A percentile compares a stretch with the other conserved stretches of the same genome.
phyloP scores from a whole-genome alignment of 2,797 vertebrate genomes.

The Aselliscus stoliczkanus region DNA sequence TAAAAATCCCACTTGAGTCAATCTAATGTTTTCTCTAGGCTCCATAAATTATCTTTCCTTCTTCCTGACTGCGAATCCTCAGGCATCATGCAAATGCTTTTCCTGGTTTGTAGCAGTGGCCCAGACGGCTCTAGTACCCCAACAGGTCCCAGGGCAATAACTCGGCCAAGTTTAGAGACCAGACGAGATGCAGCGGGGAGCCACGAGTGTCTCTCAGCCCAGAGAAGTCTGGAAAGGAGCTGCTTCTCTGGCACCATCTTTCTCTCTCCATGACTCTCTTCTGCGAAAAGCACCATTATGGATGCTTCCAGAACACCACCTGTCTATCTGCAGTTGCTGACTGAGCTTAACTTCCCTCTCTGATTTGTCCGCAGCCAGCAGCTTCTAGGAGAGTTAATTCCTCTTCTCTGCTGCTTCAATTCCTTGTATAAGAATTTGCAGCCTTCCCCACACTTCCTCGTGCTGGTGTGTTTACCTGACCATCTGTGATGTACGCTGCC shows the following conservation, averaged over 20 bases:
- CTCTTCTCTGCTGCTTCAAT: not conserved
- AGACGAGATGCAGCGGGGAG: no score
- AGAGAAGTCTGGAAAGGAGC: rapidly evolving
- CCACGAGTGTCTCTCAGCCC: rapidly evolving
- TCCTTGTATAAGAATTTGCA: no score
- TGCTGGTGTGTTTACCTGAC: not conserved
- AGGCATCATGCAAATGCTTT: not conserved
- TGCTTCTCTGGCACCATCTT: no score
- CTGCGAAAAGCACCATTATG: rapidly evolving
- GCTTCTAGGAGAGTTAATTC: not conserved
- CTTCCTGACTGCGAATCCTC: not conserved
- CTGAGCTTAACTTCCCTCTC: not conserved
- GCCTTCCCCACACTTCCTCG: no score
- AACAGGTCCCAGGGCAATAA: no score
- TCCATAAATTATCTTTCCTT: not conserved
- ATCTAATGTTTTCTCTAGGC: not conserved
- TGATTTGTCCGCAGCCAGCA: not conserved
- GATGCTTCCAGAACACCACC: not conserved
- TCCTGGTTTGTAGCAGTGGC: not conserved
- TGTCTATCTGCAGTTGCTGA: not conserved
- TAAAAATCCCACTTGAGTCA: not conserved
- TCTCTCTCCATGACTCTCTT: not conserved
- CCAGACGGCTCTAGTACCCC: not conserved
- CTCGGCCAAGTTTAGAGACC: not conserved
- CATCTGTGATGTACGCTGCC: rapidly evolving